Conservation (phyloP, 1,140 invertebrate genomes). For the Chironomus striatipennis region DNA sequence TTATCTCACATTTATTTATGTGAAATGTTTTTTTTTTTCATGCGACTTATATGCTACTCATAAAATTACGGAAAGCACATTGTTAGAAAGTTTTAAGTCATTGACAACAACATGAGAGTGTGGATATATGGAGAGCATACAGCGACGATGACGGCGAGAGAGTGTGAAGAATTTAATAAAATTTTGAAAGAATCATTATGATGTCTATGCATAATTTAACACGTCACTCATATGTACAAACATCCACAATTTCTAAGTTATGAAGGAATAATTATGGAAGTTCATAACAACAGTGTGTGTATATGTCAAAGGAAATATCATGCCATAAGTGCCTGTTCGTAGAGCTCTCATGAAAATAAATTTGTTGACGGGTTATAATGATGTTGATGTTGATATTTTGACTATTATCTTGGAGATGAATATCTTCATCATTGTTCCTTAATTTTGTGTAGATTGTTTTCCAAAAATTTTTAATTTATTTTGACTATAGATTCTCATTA, state of each 20-base stretch:
- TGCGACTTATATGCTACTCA: neutral
- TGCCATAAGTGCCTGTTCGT: neutral
- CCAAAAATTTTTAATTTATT: no score
- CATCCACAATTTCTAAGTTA: neutral
- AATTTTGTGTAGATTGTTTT: no score
- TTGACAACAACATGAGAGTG: no score
- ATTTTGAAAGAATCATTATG: conserved; percentile 4
- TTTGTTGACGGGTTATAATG: neutral
- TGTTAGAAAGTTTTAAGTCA: no score
- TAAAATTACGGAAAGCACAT: no score
- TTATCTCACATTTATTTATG: neutral
- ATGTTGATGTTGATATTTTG: neutral
- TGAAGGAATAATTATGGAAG: neutral
- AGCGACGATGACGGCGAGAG: neutral
- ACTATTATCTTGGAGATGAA: neutral
- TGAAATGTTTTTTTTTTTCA: neutral
- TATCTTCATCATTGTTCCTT: no score
- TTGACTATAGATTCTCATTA: no score
- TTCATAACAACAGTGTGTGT: neutral
- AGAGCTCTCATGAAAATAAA: neutral
- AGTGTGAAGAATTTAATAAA: neutral
- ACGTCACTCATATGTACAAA: neutral
- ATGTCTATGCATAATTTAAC: conserved; percentile 2
- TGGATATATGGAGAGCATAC: no score
- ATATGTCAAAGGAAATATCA: neutral